Conservation (phyloP, 2,797 vertebrate species). For the Diceros bicornis region DNA sequence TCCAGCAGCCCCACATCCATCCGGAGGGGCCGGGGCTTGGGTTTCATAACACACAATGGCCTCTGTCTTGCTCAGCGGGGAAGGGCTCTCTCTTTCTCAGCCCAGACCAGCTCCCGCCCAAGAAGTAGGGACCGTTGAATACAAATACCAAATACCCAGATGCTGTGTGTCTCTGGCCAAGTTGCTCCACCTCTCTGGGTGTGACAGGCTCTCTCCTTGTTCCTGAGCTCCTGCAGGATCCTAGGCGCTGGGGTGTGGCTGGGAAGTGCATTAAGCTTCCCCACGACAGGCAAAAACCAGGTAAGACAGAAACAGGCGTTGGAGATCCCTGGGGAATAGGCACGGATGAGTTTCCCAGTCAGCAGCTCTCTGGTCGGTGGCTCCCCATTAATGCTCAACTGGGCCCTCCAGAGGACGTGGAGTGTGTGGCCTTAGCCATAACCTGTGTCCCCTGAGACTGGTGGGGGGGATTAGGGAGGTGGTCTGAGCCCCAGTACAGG, state of each 20-base stretch:
- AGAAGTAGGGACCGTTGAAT: background rate
- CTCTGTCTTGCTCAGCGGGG: constrained; percentile 64
- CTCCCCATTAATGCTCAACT: background rate
- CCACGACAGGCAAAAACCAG: background rate
- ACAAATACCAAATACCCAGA: fast-evolving
- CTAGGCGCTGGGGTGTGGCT: background rate
- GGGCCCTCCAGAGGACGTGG: background rate
- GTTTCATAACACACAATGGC: constrained; percentile 66
- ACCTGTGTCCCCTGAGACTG: background rate
- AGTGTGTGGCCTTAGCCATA: background rate
- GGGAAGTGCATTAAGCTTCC: background rate
- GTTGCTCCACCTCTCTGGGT: background rate
- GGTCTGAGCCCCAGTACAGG: background rate
- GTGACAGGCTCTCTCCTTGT: background rate
- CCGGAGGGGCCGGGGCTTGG: background rate
- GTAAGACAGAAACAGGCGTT: background rate
- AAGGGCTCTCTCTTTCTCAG: background rate
- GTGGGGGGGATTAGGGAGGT: background rate
- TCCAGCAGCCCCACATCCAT: background rate
- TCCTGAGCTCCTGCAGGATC: background rate
- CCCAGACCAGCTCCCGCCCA: background rate
- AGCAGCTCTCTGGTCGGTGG: background rate
- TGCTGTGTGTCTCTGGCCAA: background rate
- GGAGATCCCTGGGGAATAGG: background rate
- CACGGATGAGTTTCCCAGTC: too few relatives aligned